Conservation (phyloP, 2,888 invertebrate genomes). For the Minunthozetes semirufus region DNA sequence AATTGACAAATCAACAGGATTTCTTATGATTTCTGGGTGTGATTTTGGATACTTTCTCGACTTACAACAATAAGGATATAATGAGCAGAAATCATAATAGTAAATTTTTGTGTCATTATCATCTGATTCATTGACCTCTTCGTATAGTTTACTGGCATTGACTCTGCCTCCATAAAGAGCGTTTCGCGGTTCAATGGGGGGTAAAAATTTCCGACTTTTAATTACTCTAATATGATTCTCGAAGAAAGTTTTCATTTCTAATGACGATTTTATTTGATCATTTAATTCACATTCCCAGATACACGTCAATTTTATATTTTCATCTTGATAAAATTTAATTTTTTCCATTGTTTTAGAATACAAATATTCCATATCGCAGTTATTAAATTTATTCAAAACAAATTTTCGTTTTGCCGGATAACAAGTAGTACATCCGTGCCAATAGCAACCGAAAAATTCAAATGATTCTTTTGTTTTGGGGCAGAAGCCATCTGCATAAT, state of each 20-base stretch:
- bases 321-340: not conserved
- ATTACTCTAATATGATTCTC: not conserved
- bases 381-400: not conserved
- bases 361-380: not conserved
- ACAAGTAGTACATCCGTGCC: constrained; percentile 41
- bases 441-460: constrained; percentile 40
- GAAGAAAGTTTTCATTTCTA: not conserved
- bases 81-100: constrained; percentile 43
- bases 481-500: constrained; percentile 38
- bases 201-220: not conserved
- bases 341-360: not conserved
- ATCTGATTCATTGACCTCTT: constrained; percentile 39
- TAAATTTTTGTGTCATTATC: no score
- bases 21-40: constrained; percentile 41
- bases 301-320: not conserved
- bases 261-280: not conserved
- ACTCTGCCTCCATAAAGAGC: constrained; percentile 44
- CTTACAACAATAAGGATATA: constrained; percentile 42
- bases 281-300: not conserved
- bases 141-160: constrained; percentile 42
- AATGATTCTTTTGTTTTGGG: constrained; percentile 31
- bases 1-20: not conserved
- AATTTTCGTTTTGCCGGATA: constrained; percentile 1
- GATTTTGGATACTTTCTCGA: constrained; percentile 41
- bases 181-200: not conserved